Evolutionary conservation across 2,888 invertebrate genomes (phyloP).

Genomic region (Parnassius apollo): DNA sequence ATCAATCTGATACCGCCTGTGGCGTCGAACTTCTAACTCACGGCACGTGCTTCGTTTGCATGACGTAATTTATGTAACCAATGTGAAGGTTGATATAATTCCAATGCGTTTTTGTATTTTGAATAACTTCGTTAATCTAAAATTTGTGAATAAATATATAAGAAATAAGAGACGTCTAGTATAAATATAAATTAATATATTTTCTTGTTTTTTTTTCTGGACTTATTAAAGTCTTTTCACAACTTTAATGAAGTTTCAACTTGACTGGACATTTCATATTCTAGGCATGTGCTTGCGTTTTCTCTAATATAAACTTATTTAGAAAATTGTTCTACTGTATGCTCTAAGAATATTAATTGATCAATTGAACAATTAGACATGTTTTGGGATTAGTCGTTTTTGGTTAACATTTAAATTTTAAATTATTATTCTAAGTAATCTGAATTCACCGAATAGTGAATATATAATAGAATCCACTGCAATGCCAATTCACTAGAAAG

Average conservation of each 20-base stretch:
- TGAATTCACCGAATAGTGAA: too few species aligned
- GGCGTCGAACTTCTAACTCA: constrained; percentile 68
- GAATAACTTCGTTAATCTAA: too few species aligned
- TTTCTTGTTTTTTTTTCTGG: too few species aligned
- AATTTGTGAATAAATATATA: too few species aligned
- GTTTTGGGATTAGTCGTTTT: constrained; percentile 6
- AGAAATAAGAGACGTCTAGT: too few species aligned
- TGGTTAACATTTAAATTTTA: too few species aligned
- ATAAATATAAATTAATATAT: too few species aligned
- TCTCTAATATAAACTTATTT: constrained; percentile 28
- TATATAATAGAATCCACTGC: too few species aligned
- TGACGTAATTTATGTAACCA: constrained; percentile 79
- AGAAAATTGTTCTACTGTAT: constrained; percentile 23
- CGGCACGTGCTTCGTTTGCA: constrained; percentile 53
- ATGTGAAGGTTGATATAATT: constrained; percentile 65
- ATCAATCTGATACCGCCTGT: constrained; percentile 68
- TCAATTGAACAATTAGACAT: constrained; percentile 7
- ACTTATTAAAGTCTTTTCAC: not conserved
- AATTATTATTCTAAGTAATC: too few species aligned
- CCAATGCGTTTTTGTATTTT: not conserved
- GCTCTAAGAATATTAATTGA: constrained; percentile 24
- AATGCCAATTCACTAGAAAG: too few species aligned
- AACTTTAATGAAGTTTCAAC: constrained; percentile 14
- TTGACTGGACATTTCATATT: constrained; percentile 18
- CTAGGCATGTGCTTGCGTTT: constrained; percentile 18